Evolutionary conservation across 1,140 invertebrate genomes (phyloP).

Genomic region (Drosophila ercepeae): DNA sequence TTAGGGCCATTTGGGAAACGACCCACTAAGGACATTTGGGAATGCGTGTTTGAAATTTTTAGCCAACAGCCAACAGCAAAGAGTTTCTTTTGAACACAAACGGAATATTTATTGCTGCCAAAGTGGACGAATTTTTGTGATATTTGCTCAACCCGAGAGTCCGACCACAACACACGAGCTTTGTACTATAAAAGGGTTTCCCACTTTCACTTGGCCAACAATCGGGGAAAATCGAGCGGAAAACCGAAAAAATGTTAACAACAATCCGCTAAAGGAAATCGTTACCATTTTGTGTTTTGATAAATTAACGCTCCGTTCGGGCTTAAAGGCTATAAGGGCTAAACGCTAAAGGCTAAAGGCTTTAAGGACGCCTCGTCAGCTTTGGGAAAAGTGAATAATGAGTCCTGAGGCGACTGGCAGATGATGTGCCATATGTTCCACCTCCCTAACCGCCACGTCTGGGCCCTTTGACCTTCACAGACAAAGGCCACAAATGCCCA

Average conservation of each 20-base stretch:
- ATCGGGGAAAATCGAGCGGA: conserved; percentile 2
- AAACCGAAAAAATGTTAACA: conserved; percentile 11
- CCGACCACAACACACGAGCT: not conserved
- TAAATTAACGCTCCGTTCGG: conserved; percentile 30
- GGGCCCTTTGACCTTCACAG: conserved; percentile 34
- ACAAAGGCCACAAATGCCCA: conserved; percentile 31
- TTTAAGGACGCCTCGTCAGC: conserved; percentile 14
- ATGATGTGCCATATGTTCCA: conserved; percentile 17
- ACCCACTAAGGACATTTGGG: conserved; percentile 10
- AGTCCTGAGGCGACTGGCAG: conserved; percentile 24
- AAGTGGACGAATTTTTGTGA: conserved; percentile 4
- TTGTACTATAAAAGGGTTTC: conserved; percentile 15
- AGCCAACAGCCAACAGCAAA: conserved; percentile 21
- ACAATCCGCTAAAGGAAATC: conserved; percentile 9
- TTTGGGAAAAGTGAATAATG: conserved; percentile 47
- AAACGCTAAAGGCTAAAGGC: conserved; percentile 18
- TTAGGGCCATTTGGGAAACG: conserved; percentile 30
- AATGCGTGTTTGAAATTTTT: conserved; percentile 15
- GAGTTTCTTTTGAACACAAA: conserved; percentile 57
- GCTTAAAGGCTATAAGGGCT: conserved; percentile 43
- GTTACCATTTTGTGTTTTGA: conserved; percentile 44
- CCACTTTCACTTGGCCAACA: not conserved
- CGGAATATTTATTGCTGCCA: conserved; percentile 63
- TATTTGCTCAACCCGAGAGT: conserved; percentile 7
- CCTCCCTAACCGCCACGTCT: conserved; percentile 17